phyloP scores from a whole-genome alignment of 2,888 invertebrate genomes.

The Listrodromus nycthemerus region DNA sequence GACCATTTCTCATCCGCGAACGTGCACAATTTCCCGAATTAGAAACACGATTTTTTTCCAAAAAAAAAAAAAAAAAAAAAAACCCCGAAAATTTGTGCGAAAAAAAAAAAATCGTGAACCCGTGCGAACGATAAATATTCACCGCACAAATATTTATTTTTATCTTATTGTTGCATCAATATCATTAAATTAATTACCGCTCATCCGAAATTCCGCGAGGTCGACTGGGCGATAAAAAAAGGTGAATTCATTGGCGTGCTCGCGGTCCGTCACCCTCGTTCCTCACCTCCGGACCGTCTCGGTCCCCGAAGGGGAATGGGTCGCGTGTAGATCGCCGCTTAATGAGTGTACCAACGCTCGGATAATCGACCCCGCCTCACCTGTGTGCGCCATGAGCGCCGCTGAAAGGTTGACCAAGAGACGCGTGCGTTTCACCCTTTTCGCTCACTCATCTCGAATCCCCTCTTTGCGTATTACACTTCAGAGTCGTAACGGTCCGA shows the following conservation, averaged over 20 bases:
- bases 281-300: neutral
- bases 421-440: conserved; percentile 12
- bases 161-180: neutral
- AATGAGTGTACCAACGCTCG: conserved; percentile 20
- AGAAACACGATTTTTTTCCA: neutral
- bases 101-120: neutral
- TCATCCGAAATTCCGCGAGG: neutral
- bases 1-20: neutral
- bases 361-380: conserved; percentile 18
- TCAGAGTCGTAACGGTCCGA: conserved; percentile 39
- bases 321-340: conserved; percentile 13
- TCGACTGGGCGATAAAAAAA: neutral
- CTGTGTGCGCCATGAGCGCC: neutral
- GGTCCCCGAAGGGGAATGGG: conserved; percentile 1
- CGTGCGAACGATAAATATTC: neutral
- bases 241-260: neutral
- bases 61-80: neutral
- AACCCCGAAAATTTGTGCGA: neutral
- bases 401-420: conserved; percentile 22
- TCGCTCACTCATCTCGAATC: conserved; percentile 31
- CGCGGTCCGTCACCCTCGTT: conserved; percentile 5
- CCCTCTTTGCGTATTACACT: conserved; percentile 21
- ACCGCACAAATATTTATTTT: neutral
- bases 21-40: neutral
- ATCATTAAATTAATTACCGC: neutral